Base-by-base conservation (phyloP, 2,113 vertebrate species). In the Leptobrachium leishanense region DNA sequence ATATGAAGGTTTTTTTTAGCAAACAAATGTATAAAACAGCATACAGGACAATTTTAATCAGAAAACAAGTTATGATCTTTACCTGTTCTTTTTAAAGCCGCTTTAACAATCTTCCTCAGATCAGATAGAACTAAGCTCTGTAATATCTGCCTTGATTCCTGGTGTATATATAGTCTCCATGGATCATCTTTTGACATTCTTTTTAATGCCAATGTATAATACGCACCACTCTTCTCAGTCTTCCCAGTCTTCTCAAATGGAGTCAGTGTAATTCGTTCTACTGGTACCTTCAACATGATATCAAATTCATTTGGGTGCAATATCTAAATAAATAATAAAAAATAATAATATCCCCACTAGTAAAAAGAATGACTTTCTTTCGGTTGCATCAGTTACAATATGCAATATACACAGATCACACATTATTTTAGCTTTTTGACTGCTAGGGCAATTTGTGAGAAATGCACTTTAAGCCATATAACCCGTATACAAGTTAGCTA, bases 251-350 rank as follows among this genome's bases (percentile, higher is more conserved):
- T 31, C 20, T 31, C 20, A 31, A 31, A 31, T 31, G 20, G 20
- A 31, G 20, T 31, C 62, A 92, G 79, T 10, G 88, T 15, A 79
- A 92, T 63, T 84, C 90, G 88, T 10, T 86, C 2, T 10, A 65
- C 20, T 6, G 77, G 55, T 43, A 92, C 76, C 73, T 84, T 83
- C 74, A 93, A 85, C 92, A 94, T 93, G 72, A 94, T 82, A 75
- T 93, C 92, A 77, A 94, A 93, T 79, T 94, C 92, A 74, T 92
- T 84, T 64, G 92, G 90, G 72, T 83, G 76, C 72, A 84, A 87
- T 83, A 92, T 80, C 92, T 94, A 84, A 43, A 64, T 31, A 82
- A 75, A 42, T 81, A 43, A 5, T 0, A 0, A 50, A 50, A 4
- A 50, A 50, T 1, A 50, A 0, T 31, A 31, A 31, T 31, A 31